Percentiles rank a stretch among this genome's conserved stretches.
Evolutionary conservation across 2,113 vertebrate genomes (phyloP).

Genomic region (Corythoichthys intestinalis): DNA sequence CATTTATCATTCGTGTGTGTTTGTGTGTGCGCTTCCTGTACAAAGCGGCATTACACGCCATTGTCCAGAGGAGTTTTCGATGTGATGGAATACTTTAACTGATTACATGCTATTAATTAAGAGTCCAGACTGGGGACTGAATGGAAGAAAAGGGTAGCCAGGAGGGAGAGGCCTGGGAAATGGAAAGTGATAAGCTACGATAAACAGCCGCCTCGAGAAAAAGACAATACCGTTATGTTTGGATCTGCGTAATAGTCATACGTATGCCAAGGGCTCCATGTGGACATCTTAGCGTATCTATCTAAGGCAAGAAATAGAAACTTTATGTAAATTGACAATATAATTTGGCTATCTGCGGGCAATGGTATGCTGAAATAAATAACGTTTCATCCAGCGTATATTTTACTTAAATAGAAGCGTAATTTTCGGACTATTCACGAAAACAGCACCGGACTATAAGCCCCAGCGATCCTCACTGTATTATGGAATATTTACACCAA

Average conservation of each 20-base stretch:
- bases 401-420: too few relatives aligned
- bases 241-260: not conserved
- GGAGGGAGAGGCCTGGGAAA: conserved; percentile 42
- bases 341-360: too few relatives aligned
- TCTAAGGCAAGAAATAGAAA: too few relatives aligned
- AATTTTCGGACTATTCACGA: too few relatives aligned
- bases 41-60: conserved; percentile 28
- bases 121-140: conserved; percentile 42
- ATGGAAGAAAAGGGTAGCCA: conserved; percentile 24
- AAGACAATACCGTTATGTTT: conserved; percentile 2
- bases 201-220: conserved; percentile 49
- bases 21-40: conserved; percentile 4
- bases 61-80: conserved; percentile 42
- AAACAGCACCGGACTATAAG: too few relatives aligned
- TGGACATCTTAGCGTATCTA: too few relatives aligned
- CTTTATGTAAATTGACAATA: too few relatives aligned
- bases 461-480: too few relatives aligned
- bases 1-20: conserved; percentile 32
- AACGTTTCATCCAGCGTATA: too few relatives aligned
- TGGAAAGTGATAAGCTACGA: conserved; percentile 52
- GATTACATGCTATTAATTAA: conserved; percentile 71
- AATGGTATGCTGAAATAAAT: too few relatives aligned
- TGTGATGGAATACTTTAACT: conserved; percentile 57
- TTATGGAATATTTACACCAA: too few relatives aligned
- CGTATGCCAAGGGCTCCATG: not conserved